phyloP scores from a whole-genome alignment of 2,113 vertebrate genomes.

The Sinocyclocheilus maitianheensis region DNA sequence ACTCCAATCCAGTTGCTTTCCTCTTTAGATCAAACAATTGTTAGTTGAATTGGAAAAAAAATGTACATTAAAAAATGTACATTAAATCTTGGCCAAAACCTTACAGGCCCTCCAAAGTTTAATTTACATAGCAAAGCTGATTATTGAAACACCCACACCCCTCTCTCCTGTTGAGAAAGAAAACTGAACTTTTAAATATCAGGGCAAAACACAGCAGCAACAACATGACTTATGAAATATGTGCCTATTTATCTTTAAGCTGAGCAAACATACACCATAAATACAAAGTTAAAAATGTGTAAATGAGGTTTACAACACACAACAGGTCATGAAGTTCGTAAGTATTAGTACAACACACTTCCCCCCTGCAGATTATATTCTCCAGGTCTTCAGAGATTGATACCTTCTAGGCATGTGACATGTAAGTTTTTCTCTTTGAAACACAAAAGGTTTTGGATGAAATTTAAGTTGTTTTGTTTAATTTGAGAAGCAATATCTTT shows the following conservation, averaged over 20 bases:
- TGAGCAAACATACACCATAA: constrained; percentile 7
- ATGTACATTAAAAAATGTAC: not conserved
- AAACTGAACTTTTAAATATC: constrained; percentile 20
- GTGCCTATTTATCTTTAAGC: constrained; percentile 12
- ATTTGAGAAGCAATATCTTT: constrained; percentile 42
- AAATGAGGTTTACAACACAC: too few relatives aligned
- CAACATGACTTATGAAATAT: constrained; percentile 11
- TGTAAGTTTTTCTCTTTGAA: constrained; percentile 1
- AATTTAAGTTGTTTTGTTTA: constrained; percentile 33
- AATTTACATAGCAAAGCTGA: not conserved
- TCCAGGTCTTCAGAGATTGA: not conserved
- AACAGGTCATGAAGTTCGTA: not conserved
- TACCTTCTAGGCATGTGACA: constrained; percentile 29
- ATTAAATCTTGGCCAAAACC: not conserved
- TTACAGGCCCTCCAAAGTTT: not conserved
- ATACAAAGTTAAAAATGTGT: not conserved
- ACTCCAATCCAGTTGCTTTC: constrained; percentile 61
- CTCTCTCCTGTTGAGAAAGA: constrained; percentile 15
- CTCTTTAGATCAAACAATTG: constrained; percentile 13
- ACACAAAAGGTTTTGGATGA: constrained; percentile 2
- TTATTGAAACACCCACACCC: constrained; percentile 14
- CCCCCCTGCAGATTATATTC: constrained; percentile 22
- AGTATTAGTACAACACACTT: constrained; percentile 15
- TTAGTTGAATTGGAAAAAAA: not conserved
- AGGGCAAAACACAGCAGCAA: not conserved